Conservation (phyloP, 2,797 vertebrate species). For the Enteromius radiatus region DNA sequence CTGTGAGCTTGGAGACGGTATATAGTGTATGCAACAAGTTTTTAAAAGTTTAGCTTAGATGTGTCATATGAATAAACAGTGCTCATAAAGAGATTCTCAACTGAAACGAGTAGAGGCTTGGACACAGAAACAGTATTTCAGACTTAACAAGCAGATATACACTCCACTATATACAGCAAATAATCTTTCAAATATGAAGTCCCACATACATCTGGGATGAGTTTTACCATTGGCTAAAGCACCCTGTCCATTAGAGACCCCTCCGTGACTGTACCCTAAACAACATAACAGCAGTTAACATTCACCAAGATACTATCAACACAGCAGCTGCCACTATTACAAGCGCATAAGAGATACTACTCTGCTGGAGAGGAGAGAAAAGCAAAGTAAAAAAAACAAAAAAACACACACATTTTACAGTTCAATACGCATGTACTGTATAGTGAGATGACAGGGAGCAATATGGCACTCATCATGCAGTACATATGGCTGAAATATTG, state of each 20-base stretch:
- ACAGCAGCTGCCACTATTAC: neutral
- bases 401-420: no score
- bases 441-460: neutral
- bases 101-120: neutral
- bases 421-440: neutral
- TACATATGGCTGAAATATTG: neutral
- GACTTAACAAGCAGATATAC: neutral
- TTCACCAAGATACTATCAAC: neutral
- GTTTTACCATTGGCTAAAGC: constrained; percentile 49
- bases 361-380: neutral
- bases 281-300: constrained; percentile 37
- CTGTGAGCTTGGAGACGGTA: neutral
- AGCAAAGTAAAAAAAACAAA: no score
- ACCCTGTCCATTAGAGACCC: constrained; percentile 23
- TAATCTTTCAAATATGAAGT: neutral
- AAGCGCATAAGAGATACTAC: neutral
- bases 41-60: neutral
- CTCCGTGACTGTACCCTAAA: constrained; percentile 45
- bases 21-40: no score
- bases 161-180: neutral
- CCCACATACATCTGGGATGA: constrained; percentile 11
- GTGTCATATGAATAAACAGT: neutral
- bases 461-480: constrained; percentile 19
- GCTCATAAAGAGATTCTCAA: neutral
- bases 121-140: neutral